These are phyloP conservation scores for Micronycteris hirsuta DNA, from an alignment of 2,113 vertebrate genomes.

Conservation along the genomic window DNA sequence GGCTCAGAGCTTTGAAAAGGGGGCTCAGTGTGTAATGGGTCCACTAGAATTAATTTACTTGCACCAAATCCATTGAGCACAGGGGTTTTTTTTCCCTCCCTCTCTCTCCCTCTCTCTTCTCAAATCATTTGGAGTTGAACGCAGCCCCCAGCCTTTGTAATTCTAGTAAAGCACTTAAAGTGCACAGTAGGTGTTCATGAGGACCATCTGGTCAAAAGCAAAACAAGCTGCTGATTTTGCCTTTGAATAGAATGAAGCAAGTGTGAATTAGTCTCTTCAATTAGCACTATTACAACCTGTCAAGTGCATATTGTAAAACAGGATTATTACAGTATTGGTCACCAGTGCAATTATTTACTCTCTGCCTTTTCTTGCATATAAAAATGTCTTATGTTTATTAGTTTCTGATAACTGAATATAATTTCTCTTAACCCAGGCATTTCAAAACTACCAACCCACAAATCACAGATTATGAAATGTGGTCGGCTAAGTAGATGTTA, in stretches of 20 bases:
- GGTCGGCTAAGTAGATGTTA: slow-evolving; percentile 59
- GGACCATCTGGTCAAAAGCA: slow-evolving; percentile 99
- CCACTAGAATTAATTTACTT: slow-evolving; percentile 92
- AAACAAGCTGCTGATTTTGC: slow-evolving; percentile 91
- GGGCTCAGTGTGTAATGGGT: slow-evolving; percentile 90
- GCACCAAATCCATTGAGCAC: slow-evolving; percentile 90
- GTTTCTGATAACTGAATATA: slow-evolving; percentile 82
- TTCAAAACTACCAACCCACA: slow-evolving; percentile 71
- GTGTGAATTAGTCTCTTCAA: slow-evolving; percentile 99
- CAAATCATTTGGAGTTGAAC: slow-evolving; percentile 91
- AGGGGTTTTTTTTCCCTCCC: slow-evolving; percentile 70
- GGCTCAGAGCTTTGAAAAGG: slow-evolving; percentile 89
- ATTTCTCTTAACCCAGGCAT: slow-evolving; percentile 77
- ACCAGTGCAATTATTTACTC: slow-evolving; percentile 88
- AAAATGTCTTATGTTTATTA: slow-evolving; percentile 84
- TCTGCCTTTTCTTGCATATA: slow-evolving; percentile 88
- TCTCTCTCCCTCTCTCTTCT: slow-evolving; percentile 67
- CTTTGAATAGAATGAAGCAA: slow-evolving; percentile 91
- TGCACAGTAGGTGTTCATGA: slow-evolving; percentile 99
- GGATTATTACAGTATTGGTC: slow-evolving; percentile 96
- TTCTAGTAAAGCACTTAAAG: slow-evolving; percentile 99
- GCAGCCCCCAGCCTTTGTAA: slow-evolving; percentile 97
- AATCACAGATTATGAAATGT: slow-evolving; percentile 77
- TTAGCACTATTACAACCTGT: slow-evolving; percentile 99
- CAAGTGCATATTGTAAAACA: slow-evolving; percentile 92